Conservation (phyloP, 2,888 invertebrate genomes). For the Cynaeus angustus region DNA sequence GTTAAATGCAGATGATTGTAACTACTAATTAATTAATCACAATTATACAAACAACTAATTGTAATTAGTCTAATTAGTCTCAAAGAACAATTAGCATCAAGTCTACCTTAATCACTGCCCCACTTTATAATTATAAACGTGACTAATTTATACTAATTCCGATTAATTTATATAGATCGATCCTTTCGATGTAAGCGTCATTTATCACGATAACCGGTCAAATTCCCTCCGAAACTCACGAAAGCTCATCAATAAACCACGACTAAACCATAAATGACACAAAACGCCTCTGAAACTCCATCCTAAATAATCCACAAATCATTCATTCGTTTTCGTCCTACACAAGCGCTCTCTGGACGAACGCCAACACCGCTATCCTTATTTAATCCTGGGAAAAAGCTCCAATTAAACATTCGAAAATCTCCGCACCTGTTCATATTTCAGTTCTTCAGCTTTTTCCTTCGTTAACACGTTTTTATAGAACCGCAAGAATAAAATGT, state of each 20-base stretch:
- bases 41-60: no score
- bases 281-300: conserved; percentile 19
- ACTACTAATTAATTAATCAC: no score
- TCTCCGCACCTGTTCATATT: conserved; percentile 16
- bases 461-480: not conserved
- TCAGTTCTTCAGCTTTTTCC: not conserved
- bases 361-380: conserved; percentile 9
- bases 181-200: no score
- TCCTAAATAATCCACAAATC: conserved; percentile 21
- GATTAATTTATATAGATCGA: no score
- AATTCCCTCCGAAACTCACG: not conserved
- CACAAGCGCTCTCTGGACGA: conserved; percentile 14
- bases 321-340: conserved; percentile 13
- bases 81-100: no score
- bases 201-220: no score
- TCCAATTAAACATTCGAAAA: conserved; percentile 14
- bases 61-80: no score
- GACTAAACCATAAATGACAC: conserved; percentile 12
- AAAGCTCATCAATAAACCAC: conserved; percentile 12
- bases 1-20: no score
- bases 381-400: conserved; percentile 8
- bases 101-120: no score
- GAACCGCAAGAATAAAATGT: not conserved
- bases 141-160: no score
- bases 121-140: no score